Conservation (phyloP, 2,888 invertebrate genomes). For the Epistrophella euchroma region DNA sequence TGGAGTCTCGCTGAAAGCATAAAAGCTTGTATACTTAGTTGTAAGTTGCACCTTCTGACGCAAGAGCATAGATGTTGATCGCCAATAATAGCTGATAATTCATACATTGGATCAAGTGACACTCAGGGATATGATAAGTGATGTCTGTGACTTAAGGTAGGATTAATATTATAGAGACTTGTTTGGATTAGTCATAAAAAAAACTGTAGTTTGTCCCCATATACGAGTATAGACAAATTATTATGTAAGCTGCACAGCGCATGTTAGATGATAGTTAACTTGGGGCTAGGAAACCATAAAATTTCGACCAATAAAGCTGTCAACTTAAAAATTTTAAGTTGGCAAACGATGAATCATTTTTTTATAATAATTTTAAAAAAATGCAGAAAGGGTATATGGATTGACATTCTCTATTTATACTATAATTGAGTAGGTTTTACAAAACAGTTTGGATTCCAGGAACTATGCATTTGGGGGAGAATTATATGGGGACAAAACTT, state of each 20-base stretch:
- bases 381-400: not conserved
- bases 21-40: slow-evolving; percentile 17
- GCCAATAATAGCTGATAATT: slow-evolving; percentile 48
- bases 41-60: slow-evolving; percentile 42
- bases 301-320: slow-evolving; percentile 65
- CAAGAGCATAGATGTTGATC: slow-evolving; percentile 35
- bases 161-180: slow-evolving; percentile 13
- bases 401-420: not conserved
- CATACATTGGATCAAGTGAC: slow-evolving; percentile 52
- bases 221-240: slow-evolving; percentile 9
- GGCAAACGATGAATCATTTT: slow-evolving; percentile 33
- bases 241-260: slow-evolving; percentile 46
- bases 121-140: slow-evolving; percentile 31
- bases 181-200: slow-evolving; percentile 47
- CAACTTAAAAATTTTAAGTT: slow-evolving; percentile 29
- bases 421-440: not conserved
- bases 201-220: not conserved
- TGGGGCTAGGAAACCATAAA: slow-evolving; percentile 41
- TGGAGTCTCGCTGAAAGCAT: slow-evolving; percentile 29
- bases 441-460: no score
- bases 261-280: slow-evolving; percentile 48
- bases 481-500: no score
- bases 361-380: not conserved
- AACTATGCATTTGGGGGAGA: no score
- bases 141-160: slow-evolving; percentile 35